Conservation (phyloP, 2,113 vertebrate species). For the Lophochroa leadbeateri region DNA sequence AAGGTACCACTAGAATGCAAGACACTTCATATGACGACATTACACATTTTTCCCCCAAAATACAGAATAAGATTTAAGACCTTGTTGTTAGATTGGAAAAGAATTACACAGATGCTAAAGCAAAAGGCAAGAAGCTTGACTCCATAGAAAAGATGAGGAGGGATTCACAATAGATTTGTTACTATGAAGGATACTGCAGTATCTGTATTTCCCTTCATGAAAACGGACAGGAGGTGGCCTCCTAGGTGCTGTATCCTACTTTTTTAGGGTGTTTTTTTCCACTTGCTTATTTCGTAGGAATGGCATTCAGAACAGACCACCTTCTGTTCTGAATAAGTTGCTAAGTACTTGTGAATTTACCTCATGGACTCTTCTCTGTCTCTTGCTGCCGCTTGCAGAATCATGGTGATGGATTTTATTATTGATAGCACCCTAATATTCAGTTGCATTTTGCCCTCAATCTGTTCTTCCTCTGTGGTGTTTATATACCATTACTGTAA, state of each 20-base stretch:
- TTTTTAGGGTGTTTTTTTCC: background rate
- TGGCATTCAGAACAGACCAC: background rate
- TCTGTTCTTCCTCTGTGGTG: rapidly evolving
- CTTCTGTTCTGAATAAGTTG: background rate
- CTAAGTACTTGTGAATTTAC: background rate
- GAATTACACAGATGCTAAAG: background rate
- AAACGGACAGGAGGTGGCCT: background rate
- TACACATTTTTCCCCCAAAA: background rate
- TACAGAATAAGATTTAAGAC: background rate
- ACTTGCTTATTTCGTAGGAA: background rate
- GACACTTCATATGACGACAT: background rate
- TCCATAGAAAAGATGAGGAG: background rate
- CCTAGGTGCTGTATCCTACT: background rate
- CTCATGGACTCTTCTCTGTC: background rate
- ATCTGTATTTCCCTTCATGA: background rate
- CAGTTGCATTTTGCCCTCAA: background rate
- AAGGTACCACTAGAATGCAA: background rate
- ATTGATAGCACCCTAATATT: background rate
- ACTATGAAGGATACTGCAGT: background rate
- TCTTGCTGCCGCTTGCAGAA: rapidly evolving
- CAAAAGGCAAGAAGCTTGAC: background rate
- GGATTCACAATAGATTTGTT: background rate
- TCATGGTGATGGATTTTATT: background rate
- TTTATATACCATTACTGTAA: background rate
- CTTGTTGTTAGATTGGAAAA: background rate